phyloP scores from a whole-genome alignment of 2,113 vertebrate species.

The Ctenomys sociabilis region DNA sequence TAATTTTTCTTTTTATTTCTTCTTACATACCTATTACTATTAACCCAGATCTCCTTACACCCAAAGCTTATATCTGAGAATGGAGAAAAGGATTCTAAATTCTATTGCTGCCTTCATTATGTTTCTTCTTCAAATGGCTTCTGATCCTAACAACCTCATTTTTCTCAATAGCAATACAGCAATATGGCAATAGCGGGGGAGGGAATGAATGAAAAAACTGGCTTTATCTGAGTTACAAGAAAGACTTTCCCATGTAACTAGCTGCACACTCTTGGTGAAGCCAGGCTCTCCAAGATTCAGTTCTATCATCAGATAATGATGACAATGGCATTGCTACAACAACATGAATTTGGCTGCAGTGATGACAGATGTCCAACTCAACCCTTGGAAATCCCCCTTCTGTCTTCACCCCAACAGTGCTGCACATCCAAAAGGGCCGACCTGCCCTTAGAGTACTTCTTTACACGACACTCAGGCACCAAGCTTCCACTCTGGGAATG shows the following conservation, averaged over 20 bases:
- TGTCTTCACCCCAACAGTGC: background rate
- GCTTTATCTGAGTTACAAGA: background rate
- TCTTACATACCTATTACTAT: constrained; percentile 71
- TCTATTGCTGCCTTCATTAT: constrained; percentile 63
- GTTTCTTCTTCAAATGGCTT: constrained; percentile 63
- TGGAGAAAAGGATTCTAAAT: constrained; percentile 56
- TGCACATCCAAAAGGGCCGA: background rate
- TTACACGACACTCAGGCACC: background rate
- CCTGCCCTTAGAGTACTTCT: background rate
- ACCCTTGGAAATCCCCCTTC: background rate
- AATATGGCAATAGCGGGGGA: background rate
- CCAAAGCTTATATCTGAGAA: constrained; percentile 53
- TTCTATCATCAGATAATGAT: background rate
- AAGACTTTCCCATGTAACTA: background rate
- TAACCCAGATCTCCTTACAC: constrained; percentile 66
- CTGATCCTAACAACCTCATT: constrained; percentile 68
- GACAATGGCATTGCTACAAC: background rate
- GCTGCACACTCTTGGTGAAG: background rate
- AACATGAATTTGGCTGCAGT: background rate
- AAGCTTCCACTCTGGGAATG: background rate
- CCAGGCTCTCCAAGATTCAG: background rate
- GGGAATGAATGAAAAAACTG: background rate
- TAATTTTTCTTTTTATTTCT: constrained; percentile 74
- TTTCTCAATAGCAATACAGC: constrained; percentile 51
- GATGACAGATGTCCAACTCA: background rate